Base-by-base conservation (phyloP, 2,113 vertebrate genomes). In the Myodes glareolus region DNA sequence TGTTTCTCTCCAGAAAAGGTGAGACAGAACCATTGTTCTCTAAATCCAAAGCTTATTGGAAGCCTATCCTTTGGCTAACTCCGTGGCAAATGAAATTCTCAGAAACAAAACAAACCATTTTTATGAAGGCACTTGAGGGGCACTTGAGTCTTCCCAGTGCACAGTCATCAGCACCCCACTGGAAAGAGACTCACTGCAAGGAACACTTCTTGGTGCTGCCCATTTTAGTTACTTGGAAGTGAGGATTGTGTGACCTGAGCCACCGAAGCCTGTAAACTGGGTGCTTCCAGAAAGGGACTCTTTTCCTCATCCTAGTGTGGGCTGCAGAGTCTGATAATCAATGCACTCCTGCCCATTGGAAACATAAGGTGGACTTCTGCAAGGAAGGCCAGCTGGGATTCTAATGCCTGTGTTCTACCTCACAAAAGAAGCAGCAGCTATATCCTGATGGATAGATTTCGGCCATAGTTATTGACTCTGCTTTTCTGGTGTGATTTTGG, bases 1-100 rank as follows among this genome's bases (percentile, higher is more conserved):
- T 88, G 39, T 86, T 89, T 97, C 21, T 68, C 10, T 17, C 9
- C 9, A 73, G n/a, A 36, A 88, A 93, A 90, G 73, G 19, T 31
- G 89, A 52, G 94, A 65, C 7, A 75, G 25, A 92, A 67, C 91
- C 61, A 42, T 52, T 92, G 42, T 50, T 84, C 50, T 31, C 81
- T 95, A 77, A 95, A 96, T 70, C 39, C 36, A 88, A 91, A 91
- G 12, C 12, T 52, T 58, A 67, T 4, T 76, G 65, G 58, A 96
- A 91, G 75, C 12, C 42, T 80, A 85, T 47, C 31, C 52, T 27
- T 63, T 23, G 75, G 13, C n/a, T 36, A 42, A 42, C 50, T 82
- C 39, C 25, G 55, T 65, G 16, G 47, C 75, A 88, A 72, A 89
- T 8, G 68, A 92, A 36, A 73, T 42, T 96, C 82, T 80, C 65